Evolutionary conservation across 2,797 vertebrate species (phyloP).

Genomic region (Cygnus olor): DNA sequence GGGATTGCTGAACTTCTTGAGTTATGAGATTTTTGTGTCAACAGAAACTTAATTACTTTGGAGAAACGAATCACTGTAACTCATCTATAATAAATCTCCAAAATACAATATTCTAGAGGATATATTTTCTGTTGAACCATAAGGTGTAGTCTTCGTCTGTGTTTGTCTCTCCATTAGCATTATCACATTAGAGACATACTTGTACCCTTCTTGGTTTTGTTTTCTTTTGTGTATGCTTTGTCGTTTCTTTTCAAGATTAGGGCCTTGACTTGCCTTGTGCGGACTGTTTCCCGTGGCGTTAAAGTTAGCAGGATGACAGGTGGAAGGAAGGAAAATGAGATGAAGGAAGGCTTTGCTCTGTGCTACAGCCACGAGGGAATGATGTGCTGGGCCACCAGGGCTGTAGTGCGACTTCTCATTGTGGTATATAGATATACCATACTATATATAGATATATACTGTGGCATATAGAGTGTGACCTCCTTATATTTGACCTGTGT

Average conservation of each 20-base stretch:
- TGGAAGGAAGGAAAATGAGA: not conserved
- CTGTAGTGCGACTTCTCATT: too few relatives aligned
- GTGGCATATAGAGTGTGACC: not conserved
- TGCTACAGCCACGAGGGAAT: not conserved
- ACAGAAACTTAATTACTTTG: slow-evolving; percentile 62
- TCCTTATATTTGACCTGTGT: not conserved
- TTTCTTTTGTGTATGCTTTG: not conserved
- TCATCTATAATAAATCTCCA: slow-evolving; percentile 41
- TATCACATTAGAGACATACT: not conserved
- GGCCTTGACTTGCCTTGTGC: not conserved
- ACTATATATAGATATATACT: too few relatives aligned
- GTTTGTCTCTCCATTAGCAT: not conserved
- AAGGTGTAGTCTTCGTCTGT: not conserved
- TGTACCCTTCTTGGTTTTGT: not conserved
- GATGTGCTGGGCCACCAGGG: accelerated
- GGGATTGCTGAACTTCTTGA: slow-evolving; percentile 37
- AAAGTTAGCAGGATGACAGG: not conserved
- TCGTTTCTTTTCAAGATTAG: not conserved
- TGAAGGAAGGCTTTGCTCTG: not conserved
- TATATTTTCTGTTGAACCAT: not conserved
- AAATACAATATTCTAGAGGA: not conserved
- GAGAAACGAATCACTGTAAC: slow-evolving; percentile 28
- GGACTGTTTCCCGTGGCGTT: not conserved
- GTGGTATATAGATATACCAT: not conserved
- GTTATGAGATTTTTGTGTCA: slow-evolving; percentile 63